A percentile compares a stretch with the other conserved stretches of the same genome.
Evolutionary conservation across 2,888 invertebrate species (phyloP).

Genomic region (Odontocerum albicorne): DNA sequence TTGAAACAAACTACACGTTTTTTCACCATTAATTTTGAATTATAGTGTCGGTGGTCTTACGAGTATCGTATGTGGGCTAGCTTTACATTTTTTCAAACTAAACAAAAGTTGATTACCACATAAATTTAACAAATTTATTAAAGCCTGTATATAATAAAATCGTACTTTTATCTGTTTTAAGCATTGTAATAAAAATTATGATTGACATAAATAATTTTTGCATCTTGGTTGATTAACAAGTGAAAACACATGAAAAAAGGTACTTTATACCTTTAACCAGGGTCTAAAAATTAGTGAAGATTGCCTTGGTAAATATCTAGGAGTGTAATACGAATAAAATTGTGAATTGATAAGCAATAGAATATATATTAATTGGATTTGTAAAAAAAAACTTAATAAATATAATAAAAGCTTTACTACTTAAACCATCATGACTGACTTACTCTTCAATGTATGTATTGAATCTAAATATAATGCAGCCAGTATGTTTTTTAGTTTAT

Average conservation of each 20-base stretch:
- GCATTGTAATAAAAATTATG: too few species aligned
- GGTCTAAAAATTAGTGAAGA: not conserved
- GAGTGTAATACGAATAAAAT: conserved; percentile 21
- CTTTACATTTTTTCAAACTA: too few species aligned
- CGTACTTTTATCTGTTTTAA: too few species aligned
- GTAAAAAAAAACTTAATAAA: conserved; percentile 3
- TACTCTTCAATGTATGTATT: conserved; percentile 31
- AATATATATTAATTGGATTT: conserved; percentile 39
- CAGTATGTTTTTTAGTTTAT: conserved; percentile 28
- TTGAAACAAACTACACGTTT: too few species aligned
- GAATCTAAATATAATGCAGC: conserved; percentile 19
- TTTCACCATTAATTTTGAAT: too few species aligned
- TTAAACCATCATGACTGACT: conserved; percentile 35
- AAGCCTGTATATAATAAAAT: too few species aligned
- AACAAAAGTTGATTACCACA: too few species aligned
- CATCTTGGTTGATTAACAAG: too few species aligned
- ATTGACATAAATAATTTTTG: too few species aligned
- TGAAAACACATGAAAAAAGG: not conserved
- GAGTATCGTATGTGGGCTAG: too few species aligned
- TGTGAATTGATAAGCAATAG: conserved; percentile 41
- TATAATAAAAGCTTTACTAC: conserved; percentile 36
- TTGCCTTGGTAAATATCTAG: conserved; percentile 15
- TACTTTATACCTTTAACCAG: not conserved
- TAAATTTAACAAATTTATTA: too few species aligned
- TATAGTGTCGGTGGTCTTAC: too few species aligned